Evolutionary conservation across 2,888 invertebrate species (phyloP), one percentile per base, ranked within the genome.

Genomic region (Nemapogon koenigi): DNA sequence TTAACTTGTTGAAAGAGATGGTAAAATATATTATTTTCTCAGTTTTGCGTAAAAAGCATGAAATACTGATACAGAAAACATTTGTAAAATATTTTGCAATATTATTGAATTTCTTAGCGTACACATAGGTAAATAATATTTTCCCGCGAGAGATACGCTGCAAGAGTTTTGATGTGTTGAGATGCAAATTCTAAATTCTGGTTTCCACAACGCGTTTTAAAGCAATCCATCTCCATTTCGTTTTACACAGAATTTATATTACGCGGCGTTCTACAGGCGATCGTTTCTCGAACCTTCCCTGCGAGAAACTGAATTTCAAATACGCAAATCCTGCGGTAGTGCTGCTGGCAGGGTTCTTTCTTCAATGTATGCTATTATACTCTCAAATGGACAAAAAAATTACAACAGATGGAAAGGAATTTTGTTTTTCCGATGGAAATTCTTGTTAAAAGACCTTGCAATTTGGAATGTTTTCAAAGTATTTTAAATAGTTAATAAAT

Each of bases 221-320:
- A 64, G 49, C 57, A 51, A 61, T 67, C 56, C 53, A 55, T 65
- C 60, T 62, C 56, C 51, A 55, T 48, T 32, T 57, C 55, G 49
- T 51, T 53, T 53, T 55, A 56, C 56, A 53, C 51, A 58, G 48
- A 51, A 49, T 57, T 59, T 43, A 55, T 55, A 58, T 52, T 48
- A 49, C 49, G 46, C 45, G 45, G 46, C 46, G 50, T 48, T 55
- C 52, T 53, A 51, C 49, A 54, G 54, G 53, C 55, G 57, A 62
- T 63, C 57, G 60, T 52, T 59, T 49, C 49, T 52, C 50, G 51
- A 61, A 62, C 55, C 57, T 53, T 52, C 54, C 47, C 53, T 42
- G 49, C 44, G 61, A 62, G 63, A 62, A 66, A 62, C 68, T 68
- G 64, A 71, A 72, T 70, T 70, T 68, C 63, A 64, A 70, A 69